A percentile compares a stretch with the other conserved stretches of the same genome.
Conservation (phyloP, 1,140 invertebrate species). For the Drosophila subobscura region DNA sequence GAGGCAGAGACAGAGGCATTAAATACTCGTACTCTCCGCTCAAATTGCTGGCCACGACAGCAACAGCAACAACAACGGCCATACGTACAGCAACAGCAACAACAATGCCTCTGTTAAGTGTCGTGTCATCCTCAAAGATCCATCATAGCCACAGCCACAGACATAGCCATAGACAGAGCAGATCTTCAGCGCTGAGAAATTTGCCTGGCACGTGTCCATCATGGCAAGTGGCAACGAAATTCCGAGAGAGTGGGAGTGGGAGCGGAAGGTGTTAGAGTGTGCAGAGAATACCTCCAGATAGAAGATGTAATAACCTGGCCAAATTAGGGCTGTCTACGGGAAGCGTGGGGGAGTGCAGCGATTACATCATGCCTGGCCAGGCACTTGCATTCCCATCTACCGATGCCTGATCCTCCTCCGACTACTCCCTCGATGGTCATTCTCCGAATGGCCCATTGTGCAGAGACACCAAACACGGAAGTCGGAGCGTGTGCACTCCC, state of each 20-base stretch:
- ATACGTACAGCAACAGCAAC: conserved; percentile 7
- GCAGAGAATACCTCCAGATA: conserved; percentile 21
- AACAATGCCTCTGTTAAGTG: conserved; percentile 69
- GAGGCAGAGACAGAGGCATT: conserved; percentile 43
- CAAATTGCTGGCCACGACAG: conserved; percentile 64
- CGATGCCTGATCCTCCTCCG: conserved; percentile 15
- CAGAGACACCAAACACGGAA: conserved; percentile 64
- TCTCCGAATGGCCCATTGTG: conserved; percentile 69
- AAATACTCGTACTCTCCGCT: conserved; percentile 66
- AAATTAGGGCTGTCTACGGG: conserved; percentile 52
- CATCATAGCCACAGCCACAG: conserved; percentile 59
- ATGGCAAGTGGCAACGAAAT: conserved; percentile 40
- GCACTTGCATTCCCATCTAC: conserved; percentile 6
- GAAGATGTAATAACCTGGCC: conserved; percentile 63
- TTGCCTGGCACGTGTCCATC: conserved; percentile 77
- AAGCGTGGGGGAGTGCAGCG: conserved; percentile 16
- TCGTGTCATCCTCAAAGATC: conserved; percentile 75
- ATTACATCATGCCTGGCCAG: conserved; percentile 43
- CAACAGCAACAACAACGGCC: conserved; percentile 32
- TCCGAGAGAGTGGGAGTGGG: conserved; percentile 43
- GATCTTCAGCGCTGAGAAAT: conserved; percentile 52
- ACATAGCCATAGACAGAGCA: conserved; percentile 12
- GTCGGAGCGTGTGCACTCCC: conserved; percentile 69
- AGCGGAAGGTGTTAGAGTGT: conserved; percentile 48
- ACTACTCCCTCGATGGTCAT: conserved; percentile 4